Evolutionary conservation across 2,113 vertebrate species (phyloP).

Genomic region (Henicopernis longicauda): DNA sequence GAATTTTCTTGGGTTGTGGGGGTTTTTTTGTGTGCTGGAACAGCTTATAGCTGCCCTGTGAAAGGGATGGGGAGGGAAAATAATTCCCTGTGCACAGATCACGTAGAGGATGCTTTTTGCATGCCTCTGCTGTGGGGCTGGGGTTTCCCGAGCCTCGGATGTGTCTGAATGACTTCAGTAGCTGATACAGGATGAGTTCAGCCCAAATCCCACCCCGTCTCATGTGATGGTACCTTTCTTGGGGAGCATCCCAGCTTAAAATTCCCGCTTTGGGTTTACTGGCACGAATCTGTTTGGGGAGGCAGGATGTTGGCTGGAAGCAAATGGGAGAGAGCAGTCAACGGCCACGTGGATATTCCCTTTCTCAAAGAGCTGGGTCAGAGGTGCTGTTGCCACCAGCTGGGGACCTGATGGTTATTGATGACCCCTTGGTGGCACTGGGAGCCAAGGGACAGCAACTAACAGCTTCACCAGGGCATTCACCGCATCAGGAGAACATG

Average conservation of each 20-base stretch:
- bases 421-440: background rate
- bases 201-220: background rate
- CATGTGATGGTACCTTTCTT: background rate
- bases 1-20: background rate
- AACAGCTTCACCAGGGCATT: background rate
- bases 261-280: background rate
- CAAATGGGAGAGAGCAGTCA: background rate
- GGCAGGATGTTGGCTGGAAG: background rate
- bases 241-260: background rate
- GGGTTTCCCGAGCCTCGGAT: background rate
- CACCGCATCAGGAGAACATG: fast-evolving
- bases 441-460: background rate
- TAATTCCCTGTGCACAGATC: fast-evolving
- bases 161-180: background rate
- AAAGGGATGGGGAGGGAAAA: background rate
- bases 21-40: background rate
- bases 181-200: background rate
- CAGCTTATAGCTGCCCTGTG: background rate
- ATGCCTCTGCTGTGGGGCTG: fast-evolving
- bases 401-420: background rate
- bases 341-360: background rate
- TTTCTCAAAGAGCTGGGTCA: background rate
- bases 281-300: fast-evolving
- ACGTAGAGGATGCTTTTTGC: fast-evolving
- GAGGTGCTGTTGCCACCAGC: background rate